Conservation (phyloP, 2,797 vertebrate genomes). For the Betta splendens region DNA sequence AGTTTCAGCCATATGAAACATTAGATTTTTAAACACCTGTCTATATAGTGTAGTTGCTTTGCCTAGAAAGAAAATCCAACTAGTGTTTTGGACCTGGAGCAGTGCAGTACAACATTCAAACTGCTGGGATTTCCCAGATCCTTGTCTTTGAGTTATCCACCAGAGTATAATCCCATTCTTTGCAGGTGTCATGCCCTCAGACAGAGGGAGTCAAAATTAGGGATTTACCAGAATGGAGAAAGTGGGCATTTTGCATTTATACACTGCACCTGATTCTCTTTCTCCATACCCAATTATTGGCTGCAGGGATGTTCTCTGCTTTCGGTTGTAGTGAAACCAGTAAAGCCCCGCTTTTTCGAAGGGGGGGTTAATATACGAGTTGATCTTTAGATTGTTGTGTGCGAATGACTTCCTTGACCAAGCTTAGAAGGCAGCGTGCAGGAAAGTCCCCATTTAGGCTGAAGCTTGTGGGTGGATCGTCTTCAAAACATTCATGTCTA, state of each 20-base stretch:
- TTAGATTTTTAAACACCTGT: slow-evolving; percentile 36
- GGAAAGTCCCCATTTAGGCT: slow-evolving; percentile 68
- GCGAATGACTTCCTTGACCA: slow-evolving; percentile 67
- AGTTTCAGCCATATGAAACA: slow-evolving; percentile 14
- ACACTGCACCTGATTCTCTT: slow-evolving; percentile 74
- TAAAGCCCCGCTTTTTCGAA: slow-evolving; percentile 35
- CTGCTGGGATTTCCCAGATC: slow-evolving; percentile 54
- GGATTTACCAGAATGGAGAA: slow-evolving; percentile 65
- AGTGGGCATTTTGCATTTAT: slow-evolving; percentile 54
- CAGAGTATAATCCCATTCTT: slow-evolving; percentile 70
- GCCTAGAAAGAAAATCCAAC: no score
- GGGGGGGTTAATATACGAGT: slow-evolving; percentile 50
- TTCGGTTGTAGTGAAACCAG: slow-evolving; percentile 49
- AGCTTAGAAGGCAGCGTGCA: slow-evolving; percentile 54
- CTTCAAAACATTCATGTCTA: slow-evolving; percentile 58
- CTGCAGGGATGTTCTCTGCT: slow-evolving; percentile 67
- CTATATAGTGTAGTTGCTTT: slow-evolving; percentile 11
- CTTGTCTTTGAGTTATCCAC: slow-evolving; percentile 51
- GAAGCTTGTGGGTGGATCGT: slow-evolving; percentile 58
- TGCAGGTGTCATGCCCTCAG: slow-evolving; percentile 61
- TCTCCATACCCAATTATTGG: slow-evolving; percentile 71
- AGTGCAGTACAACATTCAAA: slow-evolving; percentile 51
- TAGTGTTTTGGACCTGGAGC: slow-evolving; percentile 50
- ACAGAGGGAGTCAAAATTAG: slow-evolving; percentile 67
- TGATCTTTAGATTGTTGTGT: slow-evolving; percentile 47